Evolutionary conservation across 1,140 invertebrate genomes (phyloP), one percentile per base, ranked within the genome.

Genomic region (Cydia splendana): DNA sequence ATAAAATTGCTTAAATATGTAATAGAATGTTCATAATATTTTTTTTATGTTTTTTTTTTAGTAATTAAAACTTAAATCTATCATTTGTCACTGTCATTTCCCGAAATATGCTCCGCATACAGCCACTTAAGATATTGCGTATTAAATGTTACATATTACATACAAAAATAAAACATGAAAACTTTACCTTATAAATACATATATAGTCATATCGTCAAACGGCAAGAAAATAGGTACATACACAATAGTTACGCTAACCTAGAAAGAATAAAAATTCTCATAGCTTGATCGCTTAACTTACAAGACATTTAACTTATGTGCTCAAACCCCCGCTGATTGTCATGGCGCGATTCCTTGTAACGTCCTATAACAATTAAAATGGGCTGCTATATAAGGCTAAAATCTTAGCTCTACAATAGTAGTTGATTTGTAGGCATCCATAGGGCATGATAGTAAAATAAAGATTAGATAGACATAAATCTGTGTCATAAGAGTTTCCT

Each of bases 281-380:
- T 15, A 71, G 18, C 57, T 24, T 62, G 20, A 18, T 62, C 20
- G 10, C 20, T 71, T 20, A 38, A 38, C 67, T 71, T 18, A 71
- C 67, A 71, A 71, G 67, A 71, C 38, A 71, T 71, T 71, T 71
- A 71, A 71, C 67, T 71, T 71, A 71, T 18, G 67, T 71, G 12
- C 38, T 10, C 34, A 10, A 24, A 18, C 67, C 4, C 67, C 67
- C 18, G 30, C 67, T 71, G 67, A n/a, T 34, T 10, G 34, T 42
- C 34, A 34, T 45, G 34, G n/a, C 18, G 30, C 15, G 9, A 10
- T 71, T 18, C 34, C 67, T 71, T 38, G 67, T 38, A 38, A 42
- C 30, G 24, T 42, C 34, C 67, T 9, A 10, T 71, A 71, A 71
- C 34, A 71, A 71, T 42, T 3, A 18, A 38, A 71, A 71, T 15